Evolutionary conservation across 2,797 vertebrate species (phyloP), one percentile per base, ranked within the genome.

Genomic region (Passerculus sandwichensis): DNA sequence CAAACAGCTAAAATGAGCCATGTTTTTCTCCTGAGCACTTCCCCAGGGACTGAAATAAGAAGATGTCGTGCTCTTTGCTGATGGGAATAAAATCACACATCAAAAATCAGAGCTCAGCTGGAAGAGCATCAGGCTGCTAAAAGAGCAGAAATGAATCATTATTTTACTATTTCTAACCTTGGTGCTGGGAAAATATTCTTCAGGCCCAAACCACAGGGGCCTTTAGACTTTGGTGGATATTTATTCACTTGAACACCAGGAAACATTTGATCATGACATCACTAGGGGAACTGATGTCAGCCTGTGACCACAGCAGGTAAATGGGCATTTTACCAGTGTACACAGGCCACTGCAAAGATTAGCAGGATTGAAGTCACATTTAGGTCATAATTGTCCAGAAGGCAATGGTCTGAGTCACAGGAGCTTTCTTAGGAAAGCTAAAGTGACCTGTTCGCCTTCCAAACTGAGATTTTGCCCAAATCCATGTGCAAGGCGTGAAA

Each of bases 91-190:
- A 93, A 54, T 67, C 60, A 61, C 42, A n/a, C n/a, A 8, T 11
- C 1, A 10, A 62, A 36, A 76, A 2, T 8, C 5, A 54, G 38
- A 67, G 19, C 42, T 88, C 45, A 85, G 36, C 72, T 82, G 81
- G 91, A 88, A 83, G 62, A 88, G 16, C 82, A 74, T 50, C 57
- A 66, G 50, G 34, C 48, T 62, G 42, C 48, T 71, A 11, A 95
- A 96, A 97, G 91, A 93, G 14, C 91, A 95, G 34, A 85, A 88
- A 89, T 95, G 84, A 97, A 93, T 97, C 90, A 96, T 78, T 81
- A 44, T 62, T 91, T 95, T 70, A 45, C 72, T 83, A 81, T 91
- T 95, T 87, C 40, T 71, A 45, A 11, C 36, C 13, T 61, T 62
- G 51, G 44, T 6, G 11, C 51, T 85, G 38, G 64, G n/a, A 87